A percentile compares a stretch with the other conserved stretches of the same genome.
Conservation (phyloP, 2,113 vertebrate genomes). For the Tapirus terrestris region DNA sequence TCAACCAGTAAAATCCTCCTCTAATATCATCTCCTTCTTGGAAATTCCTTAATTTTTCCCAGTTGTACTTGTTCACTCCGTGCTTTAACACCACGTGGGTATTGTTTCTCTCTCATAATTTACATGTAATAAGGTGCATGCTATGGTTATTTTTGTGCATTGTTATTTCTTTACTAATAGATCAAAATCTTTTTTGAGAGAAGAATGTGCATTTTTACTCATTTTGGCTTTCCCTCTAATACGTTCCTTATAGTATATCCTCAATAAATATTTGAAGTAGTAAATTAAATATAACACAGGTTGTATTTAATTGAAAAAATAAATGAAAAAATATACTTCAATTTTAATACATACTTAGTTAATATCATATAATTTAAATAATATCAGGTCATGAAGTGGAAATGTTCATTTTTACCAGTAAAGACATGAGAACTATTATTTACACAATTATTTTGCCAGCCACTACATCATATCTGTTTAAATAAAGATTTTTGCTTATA, state of each 20-base stretch:
- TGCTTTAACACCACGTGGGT: background rate
- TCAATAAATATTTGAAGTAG: background rate
- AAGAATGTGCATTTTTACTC: background rate
- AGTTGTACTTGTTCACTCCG: background rate
- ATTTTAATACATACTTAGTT: background rate
- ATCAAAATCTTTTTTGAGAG: background rate
- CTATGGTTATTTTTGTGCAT: background rate
- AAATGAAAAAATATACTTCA: background rate
- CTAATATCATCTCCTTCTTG: background rate
- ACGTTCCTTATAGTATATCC: background rate
- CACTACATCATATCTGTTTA: background rate
- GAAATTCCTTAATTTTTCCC: background rate
- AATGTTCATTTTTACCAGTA: background rate
- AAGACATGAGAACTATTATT: background rate
- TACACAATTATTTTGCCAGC: background rate
- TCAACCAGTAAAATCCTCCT: background rate
- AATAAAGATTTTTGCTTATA: background rate
- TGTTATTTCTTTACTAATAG: background rate
- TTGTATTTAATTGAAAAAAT: background rate
- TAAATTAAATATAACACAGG: background rate
- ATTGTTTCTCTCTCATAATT: background rate
- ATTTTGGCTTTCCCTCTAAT: background rate
- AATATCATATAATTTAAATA: background rate
- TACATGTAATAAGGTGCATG: background rate
- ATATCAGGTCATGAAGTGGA: background rate